phyloP scores from a whole-genome alignment of 1,140 invertebrate species.

The Bombus confusus region DNA sequence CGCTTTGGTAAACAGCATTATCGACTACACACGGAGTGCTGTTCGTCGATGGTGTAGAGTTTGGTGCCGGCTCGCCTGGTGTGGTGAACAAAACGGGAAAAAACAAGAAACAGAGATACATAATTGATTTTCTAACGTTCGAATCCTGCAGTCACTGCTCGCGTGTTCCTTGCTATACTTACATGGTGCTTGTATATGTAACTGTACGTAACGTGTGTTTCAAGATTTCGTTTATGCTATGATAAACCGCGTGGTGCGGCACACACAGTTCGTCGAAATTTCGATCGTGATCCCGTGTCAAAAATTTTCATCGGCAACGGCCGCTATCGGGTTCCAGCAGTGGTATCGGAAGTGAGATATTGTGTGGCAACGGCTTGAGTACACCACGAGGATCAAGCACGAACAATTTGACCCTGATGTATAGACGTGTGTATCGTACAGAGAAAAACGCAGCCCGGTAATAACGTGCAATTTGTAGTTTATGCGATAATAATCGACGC shows the following conservation, averaged over 20 bases:
- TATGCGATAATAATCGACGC: slow-evolving; percentile 30
- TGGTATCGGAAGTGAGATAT: slow-evolving; percentile 36
- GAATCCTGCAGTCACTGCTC: neutral
- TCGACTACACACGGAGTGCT: slow-evolving; percentile 33
- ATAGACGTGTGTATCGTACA: slow-evolving; percentile 1
- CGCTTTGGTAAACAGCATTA: slow-evolving; percentile 54
- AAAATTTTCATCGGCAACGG: neutral
- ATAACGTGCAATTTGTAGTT: slow-evolving; percentile 44
- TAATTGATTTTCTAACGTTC: neutral
- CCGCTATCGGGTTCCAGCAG: neutral
- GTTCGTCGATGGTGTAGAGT: slow-evolving; percentile 17
- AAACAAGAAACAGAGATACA: neutral
- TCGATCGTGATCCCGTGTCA: neutral
- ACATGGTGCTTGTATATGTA: too few species aligned
- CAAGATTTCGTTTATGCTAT: neutral
- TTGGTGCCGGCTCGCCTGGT: neutral
- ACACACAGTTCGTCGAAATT: slow-evolving; percentile 10
- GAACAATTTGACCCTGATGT: slow-evolving; percentile 16
- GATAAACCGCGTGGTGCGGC: slow-evolving; percentile 30
- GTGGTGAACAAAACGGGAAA: slow-evolving; percentile 3
- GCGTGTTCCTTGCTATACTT: neutral
- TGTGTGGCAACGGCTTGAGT: neutral
- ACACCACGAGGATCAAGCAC: slow-evolving; percentile 22
- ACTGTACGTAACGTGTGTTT: slow-evolving; percentile 7
- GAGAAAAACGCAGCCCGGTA: slow-evolving; percentile 15